phyloP scores from a whole-genome alignment of 2,888 invertebrate species.

The Parapristionchus giblindavisi region DNA sequence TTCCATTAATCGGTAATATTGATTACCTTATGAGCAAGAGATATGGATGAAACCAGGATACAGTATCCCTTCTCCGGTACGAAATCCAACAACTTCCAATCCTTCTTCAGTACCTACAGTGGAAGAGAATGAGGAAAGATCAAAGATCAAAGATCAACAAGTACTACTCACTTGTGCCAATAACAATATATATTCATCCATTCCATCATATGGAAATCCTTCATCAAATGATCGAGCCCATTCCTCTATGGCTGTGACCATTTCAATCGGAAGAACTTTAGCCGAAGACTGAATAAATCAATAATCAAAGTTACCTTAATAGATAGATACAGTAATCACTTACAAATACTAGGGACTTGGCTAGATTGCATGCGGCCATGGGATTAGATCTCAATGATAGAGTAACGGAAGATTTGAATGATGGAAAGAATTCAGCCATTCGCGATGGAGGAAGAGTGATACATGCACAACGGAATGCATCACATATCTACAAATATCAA shows the following conservation, averaged over 20 bases:
- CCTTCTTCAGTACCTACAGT: slow-evolving; percentile 45
- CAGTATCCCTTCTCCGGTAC: neutral
- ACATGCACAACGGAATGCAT: slow-evolving; percentile 26
- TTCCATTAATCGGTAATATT: neutral
- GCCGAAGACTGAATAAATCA: neutral
- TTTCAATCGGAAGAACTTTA: neutral
- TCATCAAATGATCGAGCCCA: slow-evolving; percentile 7
- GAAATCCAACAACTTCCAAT: slow-evolving; percentile 44
- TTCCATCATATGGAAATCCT: slow-evolving; percentile 19
- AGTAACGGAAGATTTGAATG: neutral
- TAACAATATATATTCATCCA: slow-evolving; percentile 20
- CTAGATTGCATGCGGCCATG: slow-evolving; percentile 44
- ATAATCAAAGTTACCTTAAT: no score
- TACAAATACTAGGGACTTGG: slow-evolving; percentile 47
- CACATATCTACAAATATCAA: slow-evolving; percentile 2
- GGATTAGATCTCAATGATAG: slow-evolving; percentile 33
- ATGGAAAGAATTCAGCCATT: slow-evolving; percentile 20
- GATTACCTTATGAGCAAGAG: slow-evolving; percentile 7
- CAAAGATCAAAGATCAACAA: neutral
- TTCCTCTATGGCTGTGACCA: slow-evolving; percentile 14
- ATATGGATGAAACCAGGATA: slow-evolving; percentile 3
- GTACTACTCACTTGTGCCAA: slow-evolving; percentile 13
- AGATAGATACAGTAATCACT: no score
- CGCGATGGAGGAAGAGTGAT: slow-evolving; percentile 1
- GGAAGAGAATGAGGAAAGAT: neutral